Percentiles rank a stretch among this genome's conserved stretches.
phyloP scores from a whole-genome alignment of 2,888 invertebrate genomes.

The Acheta domesticus region DNA sequence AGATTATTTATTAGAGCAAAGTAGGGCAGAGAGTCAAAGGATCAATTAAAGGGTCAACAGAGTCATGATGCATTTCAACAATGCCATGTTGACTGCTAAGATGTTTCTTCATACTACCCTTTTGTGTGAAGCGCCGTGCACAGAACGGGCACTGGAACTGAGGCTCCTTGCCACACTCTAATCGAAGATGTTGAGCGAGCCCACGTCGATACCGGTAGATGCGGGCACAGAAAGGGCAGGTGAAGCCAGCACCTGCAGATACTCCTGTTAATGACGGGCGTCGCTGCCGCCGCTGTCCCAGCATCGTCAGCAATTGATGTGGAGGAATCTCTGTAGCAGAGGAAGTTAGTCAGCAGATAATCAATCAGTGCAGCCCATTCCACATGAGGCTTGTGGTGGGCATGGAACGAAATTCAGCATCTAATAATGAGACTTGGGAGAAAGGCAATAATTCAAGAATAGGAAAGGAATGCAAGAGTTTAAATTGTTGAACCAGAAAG shows the following conservation, averaged over 20 bases:
- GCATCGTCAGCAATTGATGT: too few species aligned
- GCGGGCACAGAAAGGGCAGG: constrained; percentile 55
- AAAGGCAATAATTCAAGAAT: too few species aligned
- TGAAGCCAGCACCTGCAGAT: constrained; percentile 46
- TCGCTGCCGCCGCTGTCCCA: neutral
- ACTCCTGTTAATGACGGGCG: neutral
- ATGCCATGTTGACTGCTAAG: constrained; percentile 23
- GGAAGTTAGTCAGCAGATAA: neutral
- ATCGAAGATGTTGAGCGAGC: constrained; percentile 42
- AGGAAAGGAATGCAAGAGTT: too few species aligned
- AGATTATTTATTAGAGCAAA: too few species aligned
- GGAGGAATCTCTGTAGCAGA: neutral
- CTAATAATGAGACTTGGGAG: too few species aligned
- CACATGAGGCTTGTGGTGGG: too few species aligned
- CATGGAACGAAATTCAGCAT: too few species aligned
- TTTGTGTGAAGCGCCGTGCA: constrained; percentile 43
- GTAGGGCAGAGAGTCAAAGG: too few species aligned
- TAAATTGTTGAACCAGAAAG: too few species aligned
- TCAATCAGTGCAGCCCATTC: too few species aligned
- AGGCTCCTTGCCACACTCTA: constrained; percentile 43
- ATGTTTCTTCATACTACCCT: constrained; percentile 34
- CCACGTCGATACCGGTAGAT: constrained; percentile 41
- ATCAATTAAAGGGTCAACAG: too few species aligned
- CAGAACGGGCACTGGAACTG: constrained; percentile 46
- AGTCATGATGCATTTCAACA: too few species aligned